Percentiles rank a stretch among this genome's conserved stretches.
These are phyloP conservation scores for Silvanus unidentatus DNA, from an alignment of 2,888 invertebrate genomes.

Conservation along the genomic window DNA sequence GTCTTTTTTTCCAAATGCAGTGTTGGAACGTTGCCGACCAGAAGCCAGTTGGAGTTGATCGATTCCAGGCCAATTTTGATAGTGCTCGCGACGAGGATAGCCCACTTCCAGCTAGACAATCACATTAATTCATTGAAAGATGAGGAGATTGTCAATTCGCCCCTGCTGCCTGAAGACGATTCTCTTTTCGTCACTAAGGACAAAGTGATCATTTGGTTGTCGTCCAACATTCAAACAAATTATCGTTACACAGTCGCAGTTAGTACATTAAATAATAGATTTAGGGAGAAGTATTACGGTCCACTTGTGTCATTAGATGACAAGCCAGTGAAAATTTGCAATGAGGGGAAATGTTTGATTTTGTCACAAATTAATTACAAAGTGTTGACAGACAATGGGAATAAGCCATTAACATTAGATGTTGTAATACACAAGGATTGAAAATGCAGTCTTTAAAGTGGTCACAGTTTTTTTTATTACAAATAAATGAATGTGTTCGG, in stretches of 20 bases:
- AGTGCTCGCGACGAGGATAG: conserved; percentile 31
- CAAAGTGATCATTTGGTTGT: conserved; percentile 38
- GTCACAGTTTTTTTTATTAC: no score
- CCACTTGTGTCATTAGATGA: conserved; percentile 33
- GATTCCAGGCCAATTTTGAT: conserved; percentile 29
- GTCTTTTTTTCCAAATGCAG: no score
- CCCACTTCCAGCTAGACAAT: conserved; percentile 18
- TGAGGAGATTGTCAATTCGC: conserved; percentile 3
- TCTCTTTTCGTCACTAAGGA: conserved; percentile 23
- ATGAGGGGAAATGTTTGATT: conserved; percentile 35
- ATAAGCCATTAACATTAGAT: conserved; percentile 34
- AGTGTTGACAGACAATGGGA: conserved; percentile 34
- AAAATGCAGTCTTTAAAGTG: no score
- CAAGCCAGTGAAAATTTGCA: conserved; percentile 29
- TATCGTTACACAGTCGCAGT: conserved; percentile 38
- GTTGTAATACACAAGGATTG: conserved; percentile 35
- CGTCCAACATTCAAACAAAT: conserved; percentile 35
- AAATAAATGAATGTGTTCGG: no score
- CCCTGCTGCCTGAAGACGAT: conserved; percentile 11
- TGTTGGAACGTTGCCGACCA: no score
- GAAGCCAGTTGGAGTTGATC: neutral
- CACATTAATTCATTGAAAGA: conserved; percentile 4
- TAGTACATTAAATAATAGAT: conserved; percentile 34
- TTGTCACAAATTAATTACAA: conserved; percentile 33
- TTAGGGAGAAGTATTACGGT: conserved; percentile 39